Evolutionary conservation across 2,797 vertebrate species (phyloP).

Genomic region (Eremophila alpestris): DNA sequence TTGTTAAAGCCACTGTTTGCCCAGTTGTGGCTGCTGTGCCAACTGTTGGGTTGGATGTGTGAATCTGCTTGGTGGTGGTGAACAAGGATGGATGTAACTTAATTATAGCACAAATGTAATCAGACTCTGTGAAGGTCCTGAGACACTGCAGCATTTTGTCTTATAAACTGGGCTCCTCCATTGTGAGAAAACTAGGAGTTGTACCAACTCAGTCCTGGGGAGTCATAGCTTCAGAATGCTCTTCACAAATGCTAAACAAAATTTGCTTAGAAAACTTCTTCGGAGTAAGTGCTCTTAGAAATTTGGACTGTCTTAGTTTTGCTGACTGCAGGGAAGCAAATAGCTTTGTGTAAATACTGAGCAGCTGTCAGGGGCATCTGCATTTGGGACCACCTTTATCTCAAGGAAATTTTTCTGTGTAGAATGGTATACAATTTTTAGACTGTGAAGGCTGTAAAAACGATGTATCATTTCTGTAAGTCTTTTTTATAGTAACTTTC

Average conservation of each 20-base stretch:
- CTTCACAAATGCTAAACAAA: not conserved
- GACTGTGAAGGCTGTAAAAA: not conserved
- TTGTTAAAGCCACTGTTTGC: not conserved
- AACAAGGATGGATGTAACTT: not conserved
- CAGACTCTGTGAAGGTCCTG: not conserved
- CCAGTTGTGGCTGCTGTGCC: not conserved
- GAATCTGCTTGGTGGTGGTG: not conserved
- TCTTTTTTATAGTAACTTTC: not conserved
- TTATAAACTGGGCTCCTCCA: not conserved
- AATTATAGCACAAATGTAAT: not conserved
- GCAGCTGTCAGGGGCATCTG: not conserved
- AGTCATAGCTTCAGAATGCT: not conserved
- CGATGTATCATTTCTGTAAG: not conserved
- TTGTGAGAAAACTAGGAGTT: not conserved
- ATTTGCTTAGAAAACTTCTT: not conserved
- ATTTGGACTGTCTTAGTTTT: not conserved
- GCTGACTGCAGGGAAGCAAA: not conserved
- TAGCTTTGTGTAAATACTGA: not conserved
- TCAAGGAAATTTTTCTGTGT: not conserved
- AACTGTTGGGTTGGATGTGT: not conserved
- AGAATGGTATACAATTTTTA: not conserved
- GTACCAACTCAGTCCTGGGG: not conserved
- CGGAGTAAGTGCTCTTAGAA: not conserved
- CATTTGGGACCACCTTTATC: not conserved
- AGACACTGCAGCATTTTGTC: not conserved